These are phyloP conservation scores for Paracanthobrama guichenoti DNA, from an alignment of 2,113 vertebrate genomes.

Conservation along the genomic window DNA sequence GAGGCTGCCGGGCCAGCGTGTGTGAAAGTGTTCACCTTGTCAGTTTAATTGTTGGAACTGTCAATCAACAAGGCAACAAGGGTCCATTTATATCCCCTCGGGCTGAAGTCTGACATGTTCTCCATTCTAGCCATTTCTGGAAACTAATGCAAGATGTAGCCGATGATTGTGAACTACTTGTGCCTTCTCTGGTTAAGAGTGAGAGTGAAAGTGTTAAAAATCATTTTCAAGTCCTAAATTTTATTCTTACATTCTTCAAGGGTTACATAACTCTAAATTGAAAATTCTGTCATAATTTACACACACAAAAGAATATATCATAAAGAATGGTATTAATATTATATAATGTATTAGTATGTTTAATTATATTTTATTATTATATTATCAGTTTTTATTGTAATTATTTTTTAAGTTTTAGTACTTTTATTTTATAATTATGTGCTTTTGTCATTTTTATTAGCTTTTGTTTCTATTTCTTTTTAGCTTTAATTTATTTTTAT, in stretches of 20 bases:
- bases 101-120: constrained; percentile 19
- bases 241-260: not conserved
- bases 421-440: no score
- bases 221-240: not conserved
- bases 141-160: not conserved
- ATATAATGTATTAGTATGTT: not conserved
- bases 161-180: not conserved
- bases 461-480: no score
- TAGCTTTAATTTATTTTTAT: no score
- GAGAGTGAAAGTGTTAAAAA: not conserved
- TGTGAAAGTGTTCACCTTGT: constrained; percentile 44
- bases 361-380: not conserved
- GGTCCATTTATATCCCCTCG: constrained; percentile 31
- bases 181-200: not conserved
- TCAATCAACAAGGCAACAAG: constrained; percentile 32
- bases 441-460: no score
- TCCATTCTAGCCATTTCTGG: constrained; percentile 24
- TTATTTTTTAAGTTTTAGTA: no score
- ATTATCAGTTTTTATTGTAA: no score
- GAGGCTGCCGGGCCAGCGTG: constrained; percentile 21
- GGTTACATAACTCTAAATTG: not conserved
- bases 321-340: not conserved
- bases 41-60: constrained; percentile 50
- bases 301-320: no score
- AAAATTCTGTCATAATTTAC: not conserved